A percentile compares a stretch with the other conserved stretches of the same genome.
Conservation (phyloP, 1,140 invertebrate genomes). For the Eueides isabella region DNA sequence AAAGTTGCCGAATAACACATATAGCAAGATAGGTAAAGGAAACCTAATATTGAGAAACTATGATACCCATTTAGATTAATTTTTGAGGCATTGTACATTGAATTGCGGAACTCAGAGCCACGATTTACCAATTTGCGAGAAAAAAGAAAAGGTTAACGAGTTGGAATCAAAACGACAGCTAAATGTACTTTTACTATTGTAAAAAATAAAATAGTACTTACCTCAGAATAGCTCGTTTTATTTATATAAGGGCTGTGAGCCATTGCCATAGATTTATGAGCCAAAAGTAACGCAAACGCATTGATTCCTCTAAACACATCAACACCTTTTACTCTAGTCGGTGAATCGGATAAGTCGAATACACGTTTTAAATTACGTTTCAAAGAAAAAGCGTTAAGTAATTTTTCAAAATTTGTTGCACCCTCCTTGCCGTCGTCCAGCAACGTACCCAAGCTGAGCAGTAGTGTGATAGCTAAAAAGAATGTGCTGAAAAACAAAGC, state of each 20-base stretch:
- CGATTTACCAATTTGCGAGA: no score
- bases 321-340: slow-evolving; percentile 84
- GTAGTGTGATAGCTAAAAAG: slow-evolving; percentile 66
- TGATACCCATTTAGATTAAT: no score
- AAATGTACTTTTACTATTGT: neutral
- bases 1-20: no score
- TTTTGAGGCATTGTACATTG: no score
- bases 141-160: no score
- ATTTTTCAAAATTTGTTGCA: slow-evolving; percentile 68
- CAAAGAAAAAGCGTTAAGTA: slow-evolving; percentile 83
- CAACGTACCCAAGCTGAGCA: slow-evolving; percentile 69
- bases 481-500: slow-evolving; percentile 66
- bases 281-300: slow-evolving; percentile 84
- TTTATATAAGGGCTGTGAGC: slow-evolving; percentile 88
- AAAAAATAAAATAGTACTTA: slow-evolving; percentile 51
- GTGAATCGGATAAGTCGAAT: slow-evolving; percentile 77
- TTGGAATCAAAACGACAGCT: neutral
- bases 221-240: slow-evolving; percentile 86
- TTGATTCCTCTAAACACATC: slow-evolving; percentile 88
- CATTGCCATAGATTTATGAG: slow-evolving; percentile 89
- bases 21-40: no score
- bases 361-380: neutral
- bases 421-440: slow-evolving; percentile 71
- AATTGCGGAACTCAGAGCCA: no score
- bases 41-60: no score